phyloP scores from a whole-genome alignment of 1,140 invertebrate genomes.

The Diuraphis noxia region DNA sequence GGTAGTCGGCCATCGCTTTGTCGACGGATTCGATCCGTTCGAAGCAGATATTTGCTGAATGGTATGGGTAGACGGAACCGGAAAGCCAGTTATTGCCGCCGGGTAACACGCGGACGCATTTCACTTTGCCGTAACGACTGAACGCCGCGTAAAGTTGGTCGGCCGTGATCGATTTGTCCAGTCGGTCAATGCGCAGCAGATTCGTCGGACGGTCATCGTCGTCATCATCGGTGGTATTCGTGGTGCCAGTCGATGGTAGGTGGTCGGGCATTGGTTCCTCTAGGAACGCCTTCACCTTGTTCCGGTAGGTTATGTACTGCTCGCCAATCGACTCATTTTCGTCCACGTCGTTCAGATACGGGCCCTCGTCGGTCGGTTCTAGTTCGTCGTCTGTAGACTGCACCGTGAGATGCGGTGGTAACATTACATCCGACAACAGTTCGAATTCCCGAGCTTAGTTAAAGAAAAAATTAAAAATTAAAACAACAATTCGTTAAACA shows the following conservation, averaged over 20 bases:
- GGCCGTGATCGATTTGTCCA: not conserved
- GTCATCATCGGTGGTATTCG: not conserved
- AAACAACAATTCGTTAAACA: not conserved
- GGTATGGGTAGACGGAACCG: not conserved
- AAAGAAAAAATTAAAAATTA: not conserved
- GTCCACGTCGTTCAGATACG: no score
- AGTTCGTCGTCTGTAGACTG: not conserved
- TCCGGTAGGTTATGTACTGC: not conserved
- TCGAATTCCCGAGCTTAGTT: not conserved
- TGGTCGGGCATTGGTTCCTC: no score
- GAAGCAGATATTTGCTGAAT: not conserved
- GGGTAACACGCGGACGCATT: not conserved
- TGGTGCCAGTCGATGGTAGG: no score
- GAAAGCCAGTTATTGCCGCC: no score
- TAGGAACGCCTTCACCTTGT: not conserved
- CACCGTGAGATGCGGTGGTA: not conserved
- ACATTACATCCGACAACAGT: not conserved
- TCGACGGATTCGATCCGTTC: not conserved
- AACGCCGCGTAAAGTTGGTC: not conserved
- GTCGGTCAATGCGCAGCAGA: not conserved
- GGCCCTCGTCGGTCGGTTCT: not conserved
- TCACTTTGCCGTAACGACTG: not conserved
- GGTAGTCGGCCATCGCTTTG: not conserved
- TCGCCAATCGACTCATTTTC: not conserved
- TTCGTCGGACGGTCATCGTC: not conserved